A percentile compares a stretch with the other conserved stretches of the same genome.
Evolutionary conservation across 1,140 invertebrate species (phyloP).

Genomic region (Tetragnatha versicolor): DNA sequence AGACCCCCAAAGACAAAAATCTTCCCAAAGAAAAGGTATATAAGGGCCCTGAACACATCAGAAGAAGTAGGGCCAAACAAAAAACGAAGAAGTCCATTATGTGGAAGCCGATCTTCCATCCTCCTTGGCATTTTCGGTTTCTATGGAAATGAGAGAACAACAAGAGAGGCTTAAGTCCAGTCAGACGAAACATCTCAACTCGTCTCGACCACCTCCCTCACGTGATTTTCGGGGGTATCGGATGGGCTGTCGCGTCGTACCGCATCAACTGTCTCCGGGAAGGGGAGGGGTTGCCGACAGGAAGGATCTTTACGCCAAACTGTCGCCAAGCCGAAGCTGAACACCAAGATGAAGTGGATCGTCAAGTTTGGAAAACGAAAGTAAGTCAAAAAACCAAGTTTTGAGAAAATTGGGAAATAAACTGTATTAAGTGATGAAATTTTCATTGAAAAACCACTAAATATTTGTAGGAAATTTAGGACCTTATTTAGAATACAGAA

Average conservation of each 20-base stretch:
- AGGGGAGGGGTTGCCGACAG: neutral
- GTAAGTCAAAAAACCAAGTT: too few relatives aligned
- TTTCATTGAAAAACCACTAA: too few relatives aligned
- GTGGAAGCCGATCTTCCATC: slow-evolving; percentile 53
- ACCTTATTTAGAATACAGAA: too few relatives aligned
- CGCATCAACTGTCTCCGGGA: slow-evolving; percentile 34
- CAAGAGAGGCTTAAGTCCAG: slow-evolving; percentile 54
- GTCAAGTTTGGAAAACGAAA: too few relatives aligned
- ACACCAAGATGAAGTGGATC: neutral
- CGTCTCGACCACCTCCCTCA: slow-evolving; percentile 33
- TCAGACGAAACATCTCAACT: slow-evolving; percentile 55
- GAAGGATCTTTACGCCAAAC: slow-evolving; percentile 2
- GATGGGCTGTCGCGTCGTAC: slow-evolving; percentile 43
- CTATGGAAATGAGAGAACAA: slow-evolving; percentile 54
- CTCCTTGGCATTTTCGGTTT: slow-evolving; percentile 52
- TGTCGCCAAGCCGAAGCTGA: neutral
- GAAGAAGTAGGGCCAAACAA: neutral
- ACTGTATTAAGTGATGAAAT: too few relatives aligned
- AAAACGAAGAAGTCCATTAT: slow-evolving; percentile 37
- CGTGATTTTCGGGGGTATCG: slow-evolving; percentile 41
- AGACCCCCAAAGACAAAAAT: slow-evolving; percentile 28
- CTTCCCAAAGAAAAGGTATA: slow-evolving; percentile 38
- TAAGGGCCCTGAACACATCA: slow-evolving; percentile 5
- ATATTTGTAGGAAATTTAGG: too few relatives aligned
- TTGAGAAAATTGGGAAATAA: too few relatives aligned